A percentile compares a stretch with the other conserved stretches of the same genome.
phyloP scores from a whole-genome alignment of 2,797 vertebrate genomes.

The Centroberyx gerrardi region DNA sequence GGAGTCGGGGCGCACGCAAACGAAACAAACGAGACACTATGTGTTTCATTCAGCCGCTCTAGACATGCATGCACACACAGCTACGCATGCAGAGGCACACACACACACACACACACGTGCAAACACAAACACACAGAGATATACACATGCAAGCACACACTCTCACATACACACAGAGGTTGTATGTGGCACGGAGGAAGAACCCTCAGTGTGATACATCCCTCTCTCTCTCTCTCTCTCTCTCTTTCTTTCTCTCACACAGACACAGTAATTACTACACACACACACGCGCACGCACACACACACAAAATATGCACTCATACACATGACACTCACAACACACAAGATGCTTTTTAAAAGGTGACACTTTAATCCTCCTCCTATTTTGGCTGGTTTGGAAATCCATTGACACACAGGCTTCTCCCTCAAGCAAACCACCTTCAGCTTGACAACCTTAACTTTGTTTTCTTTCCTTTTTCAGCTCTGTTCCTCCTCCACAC shows the following conservation, averaged over 20 bases:
- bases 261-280: neutral
- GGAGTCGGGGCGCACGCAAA: conserved; percentile 83
- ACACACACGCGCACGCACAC: conserved; percentile 28
- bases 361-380: conserved; percentile 52
- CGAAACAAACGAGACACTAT: conserved; percentile 84
- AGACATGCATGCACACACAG: conserved; percentile 48
- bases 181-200: conserved; percentile 61
- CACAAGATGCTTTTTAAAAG: conserved; percentile 50
- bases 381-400: conserved; percentile 61
- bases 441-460: conserved; percentile 33
- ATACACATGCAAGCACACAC: neutral
- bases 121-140: conserved; percentile 9
- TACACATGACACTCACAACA: conserved; percentile 60
- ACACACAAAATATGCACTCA: conserved; percentile 48
- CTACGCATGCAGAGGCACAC: conserved; percentile 9
- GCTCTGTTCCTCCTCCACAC: conserved; percentile 15
- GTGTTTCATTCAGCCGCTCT: conserved; percentile 72
- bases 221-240: conserved; percentile 21
- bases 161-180: conserved; percentile 25
- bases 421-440: conserved; percentile 44
- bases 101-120: neutral
- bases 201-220: conserved; percentile 74
- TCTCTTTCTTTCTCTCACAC: conserved; percentile 27
- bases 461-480: conserved; percentile 11
- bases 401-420: conserved; percentile 56